Percentiles rank a stretch among this genome's conserved stretches.
Conservation (phyloP, 2,113 vertebrate genomes). For the Sakesphorus luctuosus region DNA sequence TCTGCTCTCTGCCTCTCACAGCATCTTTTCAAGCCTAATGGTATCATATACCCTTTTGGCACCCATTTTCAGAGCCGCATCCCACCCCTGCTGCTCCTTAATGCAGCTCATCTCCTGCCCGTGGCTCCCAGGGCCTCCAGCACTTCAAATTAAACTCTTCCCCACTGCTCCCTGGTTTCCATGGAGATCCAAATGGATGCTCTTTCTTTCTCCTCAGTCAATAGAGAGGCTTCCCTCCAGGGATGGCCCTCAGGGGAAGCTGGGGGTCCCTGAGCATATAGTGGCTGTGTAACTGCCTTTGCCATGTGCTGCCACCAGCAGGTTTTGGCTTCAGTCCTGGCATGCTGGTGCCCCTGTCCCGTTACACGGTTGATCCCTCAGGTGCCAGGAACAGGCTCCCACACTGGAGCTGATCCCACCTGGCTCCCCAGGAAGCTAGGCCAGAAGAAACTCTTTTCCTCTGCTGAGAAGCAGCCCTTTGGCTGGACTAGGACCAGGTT, state of each 20-base stretch:
- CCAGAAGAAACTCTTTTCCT: not conserved
- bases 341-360: not conserved
- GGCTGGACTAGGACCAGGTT: not conserved
- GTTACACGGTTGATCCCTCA: not conserved
- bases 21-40: conserved; percentile 39
- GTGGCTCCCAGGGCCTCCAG: conserved; percentile 76
- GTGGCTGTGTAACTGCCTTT: not conserved
- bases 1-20: not conserved
- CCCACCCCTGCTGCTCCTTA: conserved; percentile 69
- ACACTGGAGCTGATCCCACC: not conserved
- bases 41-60: conserved; percentile 52
- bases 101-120: conserved; percentile 78
- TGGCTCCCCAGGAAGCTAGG: not conserved
- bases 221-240: not conserved
- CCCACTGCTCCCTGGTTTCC: conserved; percentile 57
- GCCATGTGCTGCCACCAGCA: fast-evolving
- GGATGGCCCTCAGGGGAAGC: fast-evolving
- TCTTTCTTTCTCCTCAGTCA: not conserved
- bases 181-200: conserved; percentile 49
- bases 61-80: conserved; percentile 24
- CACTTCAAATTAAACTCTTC: conserved; percentile 74
- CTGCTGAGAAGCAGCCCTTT: not conserved
- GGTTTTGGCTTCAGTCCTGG: not conserved
- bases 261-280: fast-evolving
- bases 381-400: not conserved